A percentile compares a stretch with the other conserved stretches of the same genome.
Conservation (phyloP, 2,797 vertebrate species). For the Galagoides demidoff region DNA sequence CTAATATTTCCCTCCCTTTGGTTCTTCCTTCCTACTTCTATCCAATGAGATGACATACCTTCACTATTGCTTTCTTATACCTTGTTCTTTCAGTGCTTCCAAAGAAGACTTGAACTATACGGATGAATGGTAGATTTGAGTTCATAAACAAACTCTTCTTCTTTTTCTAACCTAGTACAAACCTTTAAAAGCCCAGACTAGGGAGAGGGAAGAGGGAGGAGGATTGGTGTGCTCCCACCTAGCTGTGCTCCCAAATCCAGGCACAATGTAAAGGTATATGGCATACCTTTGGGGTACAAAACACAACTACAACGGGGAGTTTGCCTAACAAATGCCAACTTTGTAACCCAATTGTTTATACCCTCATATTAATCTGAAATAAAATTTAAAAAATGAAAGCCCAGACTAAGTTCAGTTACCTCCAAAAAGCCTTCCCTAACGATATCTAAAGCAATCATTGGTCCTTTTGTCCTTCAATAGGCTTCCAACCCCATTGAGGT, state of each 20-base stretch:
- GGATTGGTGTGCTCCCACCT: too few relatives aligned
- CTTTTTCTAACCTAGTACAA: neutral
- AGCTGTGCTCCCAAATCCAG: too few relatives aligned
- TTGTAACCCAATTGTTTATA: too few relatives aligned
- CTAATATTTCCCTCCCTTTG: neutral
- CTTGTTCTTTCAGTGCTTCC: neutral
- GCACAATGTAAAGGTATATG: too few relatives aligned
- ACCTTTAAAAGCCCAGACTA: neutral
- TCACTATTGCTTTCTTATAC: neutral
- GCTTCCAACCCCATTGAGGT: neutral
- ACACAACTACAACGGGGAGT: too few relatives aligned
- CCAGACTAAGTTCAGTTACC: neutral
- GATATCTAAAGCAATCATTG: neutral
- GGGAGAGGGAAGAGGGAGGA: too few relatives aligned
- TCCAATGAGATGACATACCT: neutral
- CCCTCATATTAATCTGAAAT: too few relatives aligned
- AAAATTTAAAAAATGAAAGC: neutral
- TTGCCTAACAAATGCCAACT: too few relatives aligned
- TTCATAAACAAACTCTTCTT: neutral
- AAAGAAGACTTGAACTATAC: neutral
- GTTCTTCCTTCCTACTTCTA: neutral
- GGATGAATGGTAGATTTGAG: neutral
- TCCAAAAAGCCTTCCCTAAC: neutral
- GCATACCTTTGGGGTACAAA: too few relatives aligned
- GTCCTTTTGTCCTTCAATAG: neutral